phyloP scores from a whole-genome alignment of 2,888 invertebrate genomes.

The Monoplex corrugatus region DNA sequence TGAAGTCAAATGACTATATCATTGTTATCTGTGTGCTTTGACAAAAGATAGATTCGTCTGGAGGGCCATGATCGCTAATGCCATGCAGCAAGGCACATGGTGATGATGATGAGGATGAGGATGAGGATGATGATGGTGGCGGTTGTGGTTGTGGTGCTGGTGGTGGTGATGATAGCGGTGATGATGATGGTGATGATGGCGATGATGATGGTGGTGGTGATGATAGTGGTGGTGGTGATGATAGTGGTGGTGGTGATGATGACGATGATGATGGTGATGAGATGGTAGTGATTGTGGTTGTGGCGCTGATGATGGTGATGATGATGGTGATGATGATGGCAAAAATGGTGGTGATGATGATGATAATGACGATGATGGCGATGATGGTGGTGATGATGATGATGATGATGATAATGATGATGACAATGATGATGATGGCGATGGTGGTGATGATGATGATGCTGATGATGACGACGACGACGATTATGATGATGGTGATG shows the following conservation, averaged over 20 bases:
- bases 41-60: too few species aligned
- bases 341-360: background rate
- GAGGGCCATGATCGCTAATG: too few species aligned
- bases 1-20: background rate
- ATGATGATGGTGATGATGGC: slow-evolving; percentile 14
- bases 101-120: background rate
- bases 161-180: background rate
- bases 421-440: background rate
- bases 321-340: too few species aligned
- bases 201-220: background rate
- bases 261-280: slow-evolving; percentile 11
- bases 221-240: too few species aligned
- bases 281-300: background rate
- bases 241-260: background rate
- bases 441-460: slow-evolving; percentile 16
- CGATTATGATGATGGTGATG: background rate
- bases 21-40: too few species aligned
- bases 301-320: background rate
- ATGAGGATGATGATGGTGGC: background rate
- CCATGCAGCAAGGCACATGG: too few species aligned
- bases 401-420: slow-evolving; percentile 2
- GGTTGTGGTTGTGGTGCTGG: too few species aligned
- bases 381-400: background rate
- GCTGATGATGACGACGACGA: slow-evolving; percentile 34
- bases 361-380: background rate